Evolutionary conservation across 2,113 vertebrate genomes (phyloP), one percentile per base, ranked within the genome.

Genomic region (Rhipidura dahli): DNA sequence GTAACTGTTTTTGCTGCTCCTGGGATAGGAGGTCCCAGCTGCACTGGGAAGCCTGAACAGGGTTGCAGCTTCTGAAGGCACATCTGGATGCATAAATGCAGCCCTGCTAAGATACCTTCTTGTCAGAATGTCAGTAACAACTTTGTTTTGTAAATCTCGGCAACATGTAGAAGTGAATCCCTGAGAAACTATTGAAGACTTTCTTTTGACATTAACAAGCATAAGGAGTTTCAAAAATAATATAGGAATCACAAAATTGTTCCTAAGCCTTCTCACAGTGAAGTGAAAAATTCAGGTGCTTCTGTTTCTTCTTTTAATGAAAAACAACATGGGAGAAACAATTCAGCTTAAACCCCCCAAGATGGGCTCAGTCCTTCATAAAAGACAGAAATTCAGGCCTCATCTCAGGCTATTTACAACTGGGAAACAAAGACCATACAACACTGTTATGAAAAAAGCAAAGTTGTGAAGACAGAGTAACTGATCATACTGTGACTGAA

Each of bases 31-130:
- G 40, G 13, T 64, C 17, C 16, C 57, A 71, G 31, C 28, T 82
- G 39, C 33, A 50, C 17, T 27, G 26, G 35, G 26, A 90, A 91
- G 60, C 9, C 76, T 45, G 19, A 65, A 44, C 22, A 73, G 59
- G 56, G 37, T 22, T 81, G 59, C 20, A 90, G 56, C 51, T 42
- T 70, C 13, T 2, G 2, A 80, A 84, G 37, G 27, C 47, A 66
- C 27, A 63, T 37, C 45, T 73, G 39, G 51, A 70, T 79, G 19
- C 28, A 39, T n/a, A 45, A 71, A 50, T 0, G 0, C 49, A 76
- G 85, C 22, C 7, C 22, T 0, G 0, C 26, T 35, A 54, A 63
- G 27, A 15, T 13, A 19, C 4, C 7, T 63, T 42, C 57, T 56
- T 47, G n/a, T 31, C 59, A 78, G 18, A 76, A 80, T 37, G 39